A percentile compares a stretch with the other conserved stretches of the same genome.
These are phyloP conservation scores for Lypha dubia DNA, from an alignment of 2,888 invertebrate species.

Conservation along the genomic window DNA sequence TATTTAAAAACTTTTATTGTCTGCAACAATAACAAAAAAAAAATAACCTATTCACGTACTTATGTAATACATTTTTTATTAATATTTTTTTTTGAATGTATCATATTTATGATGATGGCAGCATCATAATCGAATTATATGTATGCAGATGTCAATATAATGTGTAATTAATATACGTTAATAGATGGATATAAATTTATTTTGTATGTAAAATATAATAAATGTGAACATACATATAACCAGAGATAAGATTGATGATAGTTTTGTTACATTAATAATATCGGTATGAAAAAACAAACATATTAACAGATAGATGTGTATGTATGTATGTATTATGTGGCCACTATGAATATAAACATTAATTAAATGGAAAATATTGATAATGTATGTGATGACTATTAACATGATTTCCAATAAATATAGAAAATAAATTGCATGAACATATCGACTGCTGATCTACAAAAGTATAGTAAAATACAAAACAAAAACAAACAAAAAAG, in stretches of 20 bases:
- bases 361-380: slow-evolving; percentile 11
- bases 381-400: neutral
- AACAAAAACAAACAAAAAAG: no score
- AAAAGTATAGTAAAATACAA: no score
- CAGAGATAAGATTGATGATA: slow-evolving; percentile 58
- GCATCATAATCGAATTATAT: slow-evolving; percentile 49
- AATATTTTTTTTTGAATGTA: neutral
- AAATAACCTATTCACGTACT: neutral
- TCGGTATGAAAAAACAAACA: neutral
- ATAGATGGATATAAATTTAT: slow-evolving; percentile 40
- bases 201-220: slow-evolving; percentile 16
- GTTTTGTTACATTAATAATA: slow-evolving; percentile 18
- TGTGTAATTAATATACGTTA: slow-evolving; percentile 63
- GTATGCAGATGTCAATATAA: slow-evolving; percentile 58
- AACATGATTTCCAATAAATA: neutral
- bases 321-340: no score
- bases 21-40: neutral
- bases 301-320: neutral
- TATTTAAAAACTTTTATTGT: slow-evolving; percentile 60
- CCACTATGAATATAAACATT: neutral
- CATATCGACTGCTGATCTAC: no score
- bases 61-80: neutral
- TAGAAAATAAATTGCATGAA: neutral
- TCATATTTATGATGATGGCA: slow-evolving; percentile 41
- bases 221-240: slow-evolving; percentile 11